Conservation (phyloP, 2,113 vertebrate species). For the Nyctibius bracteatus region DNA sequence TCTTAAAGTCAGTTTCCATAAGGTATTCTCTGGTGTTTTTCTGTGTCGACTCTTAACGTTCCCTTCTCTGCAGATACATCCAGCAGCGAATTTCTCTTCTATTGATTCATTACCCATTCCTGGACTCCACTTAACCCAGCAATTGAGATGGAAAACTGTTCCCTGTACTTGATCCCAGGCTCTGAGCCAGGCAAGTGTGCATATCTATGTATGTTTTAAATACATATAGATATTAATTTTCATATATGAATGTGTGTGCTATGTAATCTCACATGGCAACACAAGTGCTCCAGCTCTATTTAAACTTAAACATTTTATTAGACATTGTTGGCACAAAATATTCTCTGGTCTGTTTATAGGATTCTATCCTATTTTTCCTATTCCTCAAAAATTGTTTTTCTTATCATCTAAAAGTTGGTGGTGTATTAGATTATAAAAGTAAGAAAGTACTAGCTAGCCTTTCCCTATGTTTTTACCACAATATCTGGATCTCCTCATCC, state of each 20-base stretch:
- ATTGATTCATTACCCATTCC: not conserved
- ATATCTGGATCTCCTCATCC: not conserved
- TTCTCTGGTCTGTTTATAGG: not conserved
- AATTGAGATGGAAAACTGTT: not conserved
- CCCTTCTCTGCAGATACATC: not conserved
- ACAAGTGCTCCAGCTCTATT: not conserved
- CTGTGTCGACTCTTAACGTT: not conserved
- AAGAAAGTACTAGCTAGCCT: not conserved
- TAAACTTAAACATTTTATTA: not conserved
- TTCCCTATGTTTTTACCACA: not conserved
- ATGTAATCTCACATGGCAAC: not conserved
- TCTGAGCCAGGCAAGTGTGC: not conserved
- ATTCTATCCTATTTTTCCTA: not conserved
- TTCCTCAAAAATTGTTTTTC: not conserved
- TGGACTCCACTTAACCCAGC: not conserved
- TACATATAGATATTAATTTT: not conserved
- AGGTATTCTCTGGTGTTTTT: not conserved
- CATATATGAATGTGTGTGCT: not conserved
- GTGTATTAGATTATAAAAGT: not conserved
- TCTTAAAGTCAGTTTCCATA: not conserved
- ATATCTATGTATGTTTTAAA: not conserved
- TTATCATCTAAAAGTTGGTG: not conserved
- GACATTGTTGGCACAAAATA: not conserved
- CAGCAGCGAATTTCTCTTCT: not conserved
- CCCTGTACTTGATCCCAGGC: not conserved